These are phyloP conservation scores for Gerris lacustris DNA, from an alignment of 2,888 invertebrate genomes.

Conservation along the genomic window DNA sequence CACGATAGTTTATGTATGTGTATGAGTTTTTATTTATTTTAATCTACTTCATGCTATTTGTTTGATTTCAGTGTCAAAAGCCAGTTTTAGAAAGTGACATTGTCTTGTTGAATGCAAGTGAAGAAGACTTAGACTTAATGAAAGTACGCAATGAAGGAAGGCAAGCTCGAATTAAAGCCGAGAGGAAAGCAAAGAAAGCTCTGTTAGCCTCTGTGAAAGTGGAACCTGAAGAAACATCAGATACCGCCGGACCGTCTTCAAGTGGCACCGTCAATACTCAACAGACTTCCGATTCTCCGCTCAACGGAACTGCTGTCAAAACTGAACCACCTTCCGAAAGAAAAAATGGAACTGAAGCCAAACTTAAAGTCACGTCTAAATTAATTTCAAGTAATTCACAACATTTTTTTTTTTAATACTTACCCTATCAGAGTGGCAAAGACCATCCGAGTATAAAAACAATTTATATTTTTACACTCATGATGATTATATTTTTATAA, in stretches of 20 bases:
- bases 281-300: too few relatives aligned
- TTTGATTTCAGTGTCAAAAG: conserved; percentile 55
- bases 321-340: not conserved
- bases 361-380: too few relatives aligned
- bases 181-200: conserved; percentile 48
- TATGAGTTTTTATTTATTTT: too few relatives aligned
- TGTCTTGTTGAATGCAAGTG: conserved; percentile 74
- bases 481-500: too few relatives aligned
- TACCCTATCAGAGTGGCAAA: too few relatives aligned
- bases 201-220: conserved; percentile 26
- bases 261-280: too few relatives aligned
- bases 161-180: conserved; percentile 52
- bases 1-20: too few relatives aligned
- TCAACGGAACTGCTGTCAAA: not conserved
- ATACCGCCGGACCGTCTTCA: not conserved
- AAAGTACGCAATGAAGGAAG: conserved; percentile 53
- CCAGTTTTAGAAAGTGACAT: conserved; percentile 65
- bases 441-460: too few relatives aligned
- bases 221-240: conserved; percentile 5
- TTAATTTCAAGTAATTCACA: too few relatives aligned
- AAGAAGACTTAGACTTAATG: conserved; percentile 59
- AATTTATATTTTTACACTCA: too few relatives aligned
- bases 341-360: too few relatives aligned
- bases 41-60: not conserved
- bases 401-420: too few relatives aligned